Percentiles rank a stretch among this genome's conserved stretches.
These are phyloP conservation scores for Ellobium chinense DNA, from an alignment of 2,888 invertebrate species.

Conservation along the genomic window DNA sequence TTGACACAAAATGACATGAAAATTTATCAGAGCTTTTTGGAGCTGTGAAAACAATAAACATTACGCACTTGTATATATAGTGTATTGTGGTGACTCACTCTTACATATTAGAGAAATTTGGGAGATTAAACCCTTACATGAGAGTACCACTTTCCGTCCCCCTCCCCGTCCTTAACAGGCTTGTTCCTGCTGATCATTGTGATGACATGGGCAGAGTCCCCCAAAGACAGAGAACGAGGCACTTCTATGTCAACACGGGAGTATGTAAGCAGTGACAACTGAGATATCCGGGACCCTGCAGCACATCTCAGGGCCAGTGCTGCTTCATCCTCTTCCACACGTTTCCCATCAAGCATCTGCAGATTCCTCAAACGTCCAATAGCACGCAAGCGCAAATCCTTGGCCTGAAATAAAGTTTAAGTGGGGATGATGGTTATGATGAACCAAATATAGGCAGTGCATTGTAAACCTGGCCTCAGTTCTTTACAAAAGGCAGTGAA, in stretches of 20 bases:
- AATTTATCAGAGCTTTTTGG: too few species aligned
- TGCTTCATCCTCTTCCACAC: conserved; percentile 73
- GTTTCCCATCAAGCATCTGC: conserved; percentile 68
- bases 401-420: conserved; percentile 70
- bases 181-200: conserved; percentile 65
- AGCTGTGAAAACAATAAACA: too few species aligned
- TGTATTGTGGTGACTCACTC: too few species aligned
- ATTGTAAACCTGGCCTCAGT: too few species aligned
- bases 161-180: conserved; percentile 70
- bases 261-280: conserved; percentile 72
- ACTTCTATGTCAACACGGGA: conserved; percentile 68
- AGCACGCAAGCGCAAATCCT: conserved; percentile 71
- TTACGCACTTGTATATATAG: too few species aligned
- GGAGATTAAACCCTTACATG: conserved; percentile 62
- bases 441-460: too few species aligned
- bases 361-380: conserved; percentile 76
- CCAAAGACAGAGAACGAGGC: conserved; percentile 72
- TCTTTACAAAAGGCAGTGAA: too few species aligned
- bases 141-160: conserved; percentile 72
- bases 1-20: too few species aligned
- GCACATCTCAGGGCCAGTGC: conserved; percentile 72
- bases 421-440: too few species aligned
- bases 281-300: conserved; percentile 76
- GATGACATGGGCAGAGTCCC: conserved; percentile 64
- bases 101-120: too few species aligned